Evolutionary conservation across 2,888 invertebrate genomes (phyloP), one percentile per base, ranked within the genome.

Genomic region (Poecilus cupreus): DNA sequence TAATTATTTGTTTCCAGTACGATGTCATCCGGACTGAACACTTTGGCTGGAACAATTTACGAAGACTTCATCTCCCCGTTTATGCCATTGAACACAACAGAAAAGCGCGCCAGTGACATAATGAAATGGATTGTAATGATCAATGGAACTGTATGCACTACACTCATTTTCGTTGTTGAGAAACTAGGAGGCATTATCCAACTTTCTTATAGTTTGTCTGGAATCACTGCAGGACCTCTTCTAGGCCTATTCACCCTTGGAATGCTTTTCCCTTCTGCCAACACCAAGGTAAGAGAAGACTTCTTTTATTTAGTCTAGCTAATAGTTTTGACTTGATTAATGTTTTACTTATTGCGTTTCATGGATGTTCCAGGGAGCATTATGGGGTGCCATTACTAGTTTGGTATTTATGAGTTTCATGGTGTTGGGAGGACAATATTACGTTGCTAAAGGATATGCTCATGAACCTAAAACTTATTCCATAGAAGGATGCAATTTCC

Each of bases 71-170:
- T 94, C 26, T 89, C 91, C 76, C 90, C 90, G 0, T 91, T 86
- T 83, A 89, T 93, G 85, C 91, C 91, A 1, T 88, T 89, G 72
- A 89, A 87, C 68, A 89, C 90, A 0, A 90, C 88, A 13, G 92
- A 92, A 85, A 87, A 89, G 39, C 88, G 90, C 0, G 92, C 93
- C 22, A 92, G 92, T 74, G 90, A 89, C 82, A 90, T 92, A 60
- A 91, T 93, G 90, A 93, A 93, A 89, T 88, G 91, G 82, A 82
- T 90, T 16, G 88, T 89, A 0, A 83, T 89, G 8, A 43, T 86
- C 0, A 79, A 86, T 5, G 97, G 97, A 0, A 87, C 93, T 0
- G 86, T 95, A 10, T 95, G 95, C 24, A 96, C 97, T 84, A 93
- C 90, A 0, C 89, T 97, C 60, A 91, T 93, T 2, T 93, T 93